phyloP scores from a whole-genome alignment of 2,113 vertebrate genomes.

The Bubo bubo region DNA sequence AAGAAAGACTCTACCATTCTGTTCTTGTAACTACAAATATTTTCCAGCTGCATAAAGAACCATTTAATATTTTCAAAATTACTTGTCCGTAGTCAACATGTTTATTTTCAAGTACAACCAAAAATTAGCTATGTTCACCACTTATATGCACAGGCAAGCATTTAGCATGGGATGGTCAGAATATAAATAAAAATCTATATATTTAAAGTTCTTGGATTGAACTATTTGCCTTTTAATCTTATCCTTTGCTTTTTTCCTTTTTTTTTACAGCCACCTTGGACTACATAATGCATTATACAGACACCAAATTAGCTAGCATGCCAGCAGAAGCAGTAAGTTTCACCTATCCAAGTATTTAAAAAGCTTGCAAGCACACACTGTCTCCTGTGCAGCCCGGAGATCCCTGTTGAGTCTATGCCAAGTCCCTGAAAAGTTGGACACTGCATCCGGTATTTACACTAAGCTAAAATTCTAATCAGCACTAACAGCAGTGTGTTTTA shows the following conservation, averaged over 20 bases:
- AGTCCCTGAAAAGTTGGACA: conserved; percentile 86
- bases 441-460: conserved; percentile 86
- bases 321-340: conserved; percentile 66
- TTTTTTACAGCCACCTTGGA: conserved; percentile 23
- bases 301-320: conserved; percentile 20
- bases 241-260: neutral
- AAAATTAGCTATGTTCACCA: neutral
- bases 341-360: conserved; percentile 76
- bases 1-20: neutral
- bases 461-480: conserved; percentile 84
- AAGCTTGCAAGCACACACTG: conserved; percentile 74
- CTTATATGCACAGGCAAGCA: neutral
- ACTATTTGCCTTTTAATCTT: conserved; percentile 20
- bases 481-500: conserved; percentile 84
- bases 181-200: neutral
- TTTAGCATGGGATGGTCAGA: neutral
- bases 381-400: conserved; percentile 80
- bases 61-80: conserved; percentile 19
- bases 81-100: neutral
- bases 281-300: conserved; percentile 32
- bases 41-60: conserved; percentile 33
- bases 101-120: conserved; percentile 25
- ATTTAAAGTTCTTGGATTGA: neutral
- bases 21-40: neutral
- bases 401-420: conserved; percentile 80